phyloP scores from a whole-genome alignment of 2,113 vertebrate species.

The Dipodomys ordii region DNA sequence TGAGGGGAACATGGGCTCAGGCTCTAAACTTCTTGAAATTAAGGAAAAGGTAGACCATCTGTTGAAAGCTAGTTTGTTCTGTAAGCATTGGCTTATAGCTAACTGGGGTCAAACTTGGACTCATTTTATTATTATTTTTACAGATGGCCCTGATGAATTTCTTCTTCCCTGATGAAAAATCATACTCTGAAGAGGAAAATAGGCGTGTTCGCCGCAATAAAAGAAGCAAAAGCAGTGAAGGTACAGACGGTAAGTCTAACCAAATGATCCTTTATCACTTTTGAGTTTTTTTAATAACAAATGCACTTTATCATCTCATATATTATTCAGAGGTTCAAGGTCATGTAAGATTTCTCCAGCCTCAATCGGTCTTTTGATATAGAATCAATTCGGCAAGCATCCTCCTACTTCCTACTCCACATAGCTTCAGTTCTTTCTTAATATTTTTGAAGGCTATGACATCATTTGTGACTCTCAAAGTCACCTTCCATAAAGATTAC shows the following conservation, averaged over 20 bases:
- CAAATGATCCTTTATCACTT: conserved; percentile 36
- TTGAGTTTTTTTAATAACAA: conserved; percentile 14
- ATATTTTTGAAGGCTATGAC: not conserved
- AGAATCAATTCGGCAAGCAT: conserved; percentile 22
- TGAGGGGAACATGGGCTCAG: not conserved
- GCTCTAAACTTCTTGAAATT: conserved; percentile 47
- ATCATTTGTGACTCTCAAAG: conserved; percentile 19
- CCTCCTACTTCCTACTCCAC: conserved; percentile 38
- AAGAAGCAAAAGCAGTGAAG: conserved; percentile 90
- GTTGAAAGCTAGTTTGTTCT: conserved; percentile 7
- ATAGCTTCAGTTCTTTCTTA: conserved; percentile 26
- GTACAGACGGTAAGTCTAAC: conserved; percentile 87
- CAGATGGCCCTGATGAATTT: conserved; percentile 89
- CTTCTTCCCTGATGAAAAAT: conserved; percentile 87
- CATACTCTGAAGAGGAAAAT: conserved; percentile 84
- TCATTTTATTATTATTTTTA: conserved; percentile 70
- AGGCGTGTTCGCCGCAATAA: conserved; percentile 86
- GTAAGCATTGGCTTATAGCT: conserved; percentile 25
- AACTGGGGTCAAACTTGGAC: conserved; percentile 12
- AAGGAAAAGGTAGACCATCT: conserved; percentile 39
- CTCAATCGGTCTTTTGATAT: not conserved
- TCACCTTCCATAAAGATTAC: conserved; percentile 8
- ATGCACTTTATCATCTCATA: not conserved
- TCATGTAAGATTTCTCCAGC: conserved; percentile 36
- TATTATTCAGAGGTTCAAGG: not conserved